phyloP scores from a whole-genome alignment of 2,888 invertebrate species.

The Brassicogethes aeneus region DNA sequence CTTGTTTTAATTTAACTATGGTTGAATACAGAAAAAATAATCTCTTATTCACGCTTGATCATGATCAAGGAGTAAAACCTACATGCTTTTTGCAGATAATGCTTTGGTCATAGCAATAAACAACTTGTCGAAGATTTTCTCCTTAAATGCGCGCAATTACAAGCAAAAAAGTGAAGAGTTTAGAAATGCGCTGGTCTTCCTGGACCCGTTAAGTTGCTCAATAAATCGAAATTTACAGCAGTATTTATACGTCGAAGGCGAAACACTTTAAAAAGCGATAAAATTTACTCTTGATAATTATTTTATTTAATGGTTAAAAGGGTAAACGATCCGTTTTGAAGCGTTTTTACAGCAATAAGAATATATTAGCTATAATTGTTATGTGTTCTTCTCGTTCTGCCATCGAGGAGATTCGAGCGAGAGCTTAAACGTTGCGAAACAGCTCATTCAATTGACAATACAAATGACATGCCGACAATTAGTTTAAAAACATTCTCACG shows the following conservation, averaged over 20 bases:
- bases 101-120: too few species aligned
- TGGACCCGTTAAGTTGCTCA: too few species aligned
- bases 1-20: too few species aligned
- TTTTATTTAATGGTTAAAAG: slow-evolving; percentile 22
- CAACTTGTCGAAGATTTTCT: too few species aligned
- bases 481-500: slow-evolving; percentile 11
- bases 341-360: slow-evolving; percentile 7
- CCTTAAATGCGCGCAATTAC: too few species aligned
- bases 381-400: slow-evolving; percentile 1
- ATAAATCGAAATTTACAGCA: slow-evolving; percentile 22
- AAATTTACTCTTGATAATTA: slow-evolving; percentile 22
- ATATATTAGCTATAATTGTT: slow-evolving; percentile 8
- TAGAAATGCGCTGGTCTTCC: too few species aligned
- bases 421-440: slow-evolving; percentile 6
- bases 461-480: slow-evolving; percentile 12
- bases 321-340: slow-evolving; percentile 11
- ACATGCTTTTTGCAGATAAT: too few species aligned
- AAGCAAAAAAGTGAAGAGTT: too few species aligned
- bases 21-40: too few species aligned
- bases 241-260: slow-evolving; percentile 8
- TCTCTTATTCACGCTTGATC: too few species aligned
- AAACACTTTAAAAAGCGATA: slow-evolving; percentile 23
- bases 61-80: too few species aligned
- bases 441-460: slow-evolving; percentile 8
- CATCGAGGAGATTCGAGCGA: too few species aligned